phyloP scores from a whole-genome alignment of 2,113 vertebrate species.

The Tauraco erythrolophus region DNA sequence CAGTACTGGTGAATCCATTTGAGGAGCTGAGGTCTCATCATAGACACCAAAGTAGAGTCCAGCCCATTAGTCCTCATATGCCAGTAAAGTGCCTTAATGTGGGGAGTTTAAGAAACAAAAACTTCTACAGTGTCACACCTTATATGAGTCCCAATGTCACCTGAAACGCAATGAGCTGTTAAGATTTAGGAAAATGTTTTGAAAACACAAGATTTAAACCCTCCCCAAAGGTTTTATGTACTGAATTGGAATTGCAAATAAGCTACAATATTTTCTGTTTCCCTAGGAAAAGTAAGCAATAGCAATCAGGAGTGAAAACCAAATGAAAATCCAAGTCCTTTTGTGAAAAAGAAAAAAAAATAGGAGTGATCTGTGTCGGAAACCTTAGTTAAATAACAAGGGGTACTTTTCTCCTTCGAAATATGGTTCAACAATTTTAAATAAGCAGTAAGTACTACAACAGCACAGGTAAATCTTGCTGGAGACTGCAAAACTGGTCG shows the following conservation, averaged over 20 bases:
- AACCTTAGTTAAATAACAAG: neutral
- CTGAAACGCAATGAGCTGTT: conserved; percentile 9
- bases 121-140: neutral
- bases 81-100: neutral
- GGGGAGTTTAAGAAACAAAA: neutral
- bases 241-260: conserved; percentile 39
- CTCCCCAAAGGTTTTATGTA: neutral
- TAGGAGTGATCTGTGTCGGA: neutral
- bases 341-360: neutral
- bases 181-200: neutral
- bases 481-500: neutral
- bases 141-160: neutral
- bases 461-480: conserved; percentile 42
- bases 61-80: neutral
- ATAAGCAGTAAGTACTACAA: conserved; percentile 8
- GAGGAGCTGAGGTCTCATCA: neutral
- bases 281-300: neutral
- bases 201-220: conserved; percentile 39
- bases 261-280: neutral
- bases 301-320: conserved; percentile 9
- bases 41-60: neutral
- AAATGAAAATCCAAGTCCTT: neutral
- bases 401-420: neutral
- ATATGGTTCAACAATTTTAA: conserved; percentile 45
- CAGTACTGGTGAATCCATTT: neutral